phyloP scores from a whole-genome alignment of 2,888 invertebrate genomes.

The Nomada lathburiana region DNA sequence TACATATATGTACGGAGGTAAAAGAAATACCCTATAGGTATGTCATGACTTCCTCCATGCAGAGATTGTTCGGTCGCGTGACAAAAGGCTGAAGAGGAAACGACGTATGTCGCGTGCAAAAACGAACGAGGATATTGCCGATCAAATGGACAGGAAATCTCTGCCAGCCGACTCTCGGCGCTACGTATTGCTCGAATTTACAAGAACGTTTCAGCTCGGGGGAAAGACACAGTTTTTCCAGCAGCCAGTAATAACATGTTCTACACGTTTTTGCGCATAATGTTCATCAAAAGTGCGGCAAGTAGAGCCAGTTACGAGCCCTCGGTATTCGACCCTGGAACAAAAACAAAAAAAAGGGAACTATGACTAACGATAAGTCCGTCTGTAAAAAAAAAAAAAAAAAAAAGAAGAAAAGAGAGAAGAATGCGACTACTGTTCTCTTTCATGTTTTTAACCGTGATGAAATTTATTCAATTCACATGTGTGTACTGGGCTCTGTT shows the following conservation, averaged over 20 bases:
- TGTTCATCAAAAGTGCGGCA: conserved; percentile 71
- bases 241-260: conserved; percentile 28
- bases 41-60: neutral
- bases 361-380: neutral
- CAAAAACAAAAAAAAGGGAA: conserved; percentile 39
- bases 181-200: conserved; percentile 30
- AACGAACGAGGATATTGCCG: conserved; percentile 7
- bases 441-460: neutral
- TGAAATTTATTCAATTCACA: neutral
- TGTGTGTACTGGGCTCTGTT: neutral
- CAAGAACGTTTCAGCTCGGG: conserved; percentile 6
- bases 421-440: neutral
- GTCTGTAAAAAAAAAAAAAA: neutral
- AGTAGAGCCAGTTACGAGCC: conserved; percentile 77
- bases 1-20: neutral
- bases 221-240: conserved; percentile 6
- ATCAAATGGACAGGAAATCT: conserved; percentile 4
- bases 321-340: conserved; percentile 73
- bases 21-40: conserved; percentile 14
- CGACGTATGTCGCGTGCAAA: conserved; percentile 17
- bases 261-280: conserved; percentile 38
- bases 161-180: conserved; percentile 1
- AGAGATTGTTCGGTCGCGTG: conserved; percentile 16
- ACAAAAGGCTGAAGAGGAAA: conserved; percentile 14
- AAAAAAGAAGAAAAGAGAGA: neutral